These are phyloP conservation scores for Lepidonotus clava DNA, from an alignment of 2,888 invertebrate genomes.

Conservation along the genomic window DNA sequence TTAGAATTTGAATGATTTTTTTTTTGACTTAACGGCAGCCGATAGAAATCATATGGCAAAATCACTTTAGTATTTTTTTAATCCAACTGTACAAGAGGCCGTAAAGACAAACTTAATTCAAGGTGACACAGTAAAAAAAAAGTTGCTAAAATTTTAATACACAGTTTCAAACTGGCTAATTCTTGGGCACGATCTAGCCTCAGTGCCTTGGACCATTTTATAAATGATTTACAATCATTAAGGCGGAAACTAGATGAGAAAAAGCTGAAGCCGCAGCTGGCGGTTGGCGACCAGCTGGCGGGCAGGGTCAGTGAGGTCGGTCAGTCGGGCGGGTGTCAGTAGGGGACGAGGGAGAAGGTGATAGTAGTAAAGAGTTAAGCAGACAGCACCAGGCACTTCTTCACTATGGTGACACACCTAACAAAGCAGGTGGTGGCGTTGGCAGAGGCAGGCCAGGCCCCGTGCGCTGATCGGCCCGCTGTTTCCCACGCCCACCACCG, in stretches of 20 bases:
- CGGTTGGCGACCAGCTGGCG: neutral
- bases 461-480: neutral
- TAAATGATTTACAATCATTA: neutral
- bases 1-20: too few relatives aligned
- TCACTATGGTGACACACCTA: conserved; percentile 42
- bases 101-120: too few relatives aligned
- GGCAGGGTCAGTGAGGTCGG: neutral
- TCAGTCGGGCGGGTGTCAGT: neutral
- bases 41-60: too few relatives aligned
- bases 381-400: conserved; percentile 45
- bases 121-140: too few relatives aligned
- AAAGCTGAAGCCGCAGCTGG: neutral
- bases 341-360: neutral
- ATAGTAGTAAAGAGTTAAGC: neutral
- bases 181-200: too few relatives aligned
- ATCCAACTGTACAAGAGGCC: too few relatives aligned
- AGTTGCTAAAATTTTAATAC: too few relatives aligned
- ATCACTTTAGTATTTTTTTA: too few relatives aligned
- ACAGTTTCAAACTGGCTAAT: too few relatives aligned
- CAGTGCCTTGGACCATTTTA: neutral
- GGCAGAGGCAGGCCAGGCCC: neutral
- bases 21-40: too few relatives aligned
- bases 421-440: neutral
- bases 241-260: neutral
- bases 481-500: neutral